These are phyloP conservation scores for Drosophila dives DNA, from an alignment of 2,888 invertebrate species.

Conservation along the genomic window DNA sequence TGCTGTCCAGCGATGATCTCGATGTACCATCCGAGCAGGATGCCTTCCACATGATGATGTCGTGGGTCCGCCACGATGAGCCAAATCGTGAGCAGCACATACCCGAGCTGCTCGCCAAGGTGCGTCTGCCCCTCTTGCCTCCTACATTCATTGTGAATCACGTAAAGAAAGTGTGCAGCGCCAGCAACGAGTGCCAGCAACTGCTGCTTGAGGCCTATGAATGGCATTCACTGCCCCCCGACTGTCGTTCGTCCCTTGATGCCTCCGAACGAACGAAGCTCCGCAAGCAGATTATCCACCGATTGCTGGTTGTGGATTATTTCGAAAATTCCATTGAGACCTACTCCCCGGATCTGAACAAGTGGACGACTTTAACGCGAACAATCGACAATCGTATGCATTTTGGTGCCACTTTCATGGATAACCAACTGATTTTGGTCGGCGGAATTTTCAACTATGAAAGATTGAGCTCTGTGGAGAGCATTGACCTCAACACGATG, in stretches of 20 bases:
- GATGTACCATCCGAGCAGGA: conserved; percentile 96
- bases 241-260: conserved; percentile 91
- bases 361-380: conserved; percentile 84
- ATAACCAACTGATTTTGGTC: conserved; percentile 92
- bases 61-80: conserved; percentile 94
- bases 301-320: conserved; percentile 94
- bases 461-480: conserved; percentile 95
- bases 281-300: conserved; percentile 94
- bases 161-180: conserved; percentile 89
- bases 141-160: conserved; percentile 96
- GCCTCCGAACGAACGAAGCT: conserved; percentile 92
- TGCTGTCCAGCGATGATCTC: conserved; percentile 95
- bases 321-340: conserved; percentile 97
- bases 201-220: conserved; percentile 97
- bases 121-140: conserved; percentile 93
- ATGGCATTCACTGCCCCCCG: conserved; percentile 93
- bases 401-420: conserved; percentile 95
- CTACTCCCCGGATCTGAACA: conserved; percentile 86
- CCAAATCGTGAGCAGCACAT: conserved; percentile 89
- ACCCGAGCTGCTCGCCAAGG: conserved; percentile 89
- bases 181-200: conserved; percentile 90
- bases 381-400: conserved; percentile 89
- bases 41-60: conserved; percentile 94
- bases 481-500: conserved; percentile 92
- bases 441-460: conserved; percentile 95